phyloP scores from a whole-genome alignment of 2,113 vertebrate species.

The Miniopterus natalensis region DNA sequence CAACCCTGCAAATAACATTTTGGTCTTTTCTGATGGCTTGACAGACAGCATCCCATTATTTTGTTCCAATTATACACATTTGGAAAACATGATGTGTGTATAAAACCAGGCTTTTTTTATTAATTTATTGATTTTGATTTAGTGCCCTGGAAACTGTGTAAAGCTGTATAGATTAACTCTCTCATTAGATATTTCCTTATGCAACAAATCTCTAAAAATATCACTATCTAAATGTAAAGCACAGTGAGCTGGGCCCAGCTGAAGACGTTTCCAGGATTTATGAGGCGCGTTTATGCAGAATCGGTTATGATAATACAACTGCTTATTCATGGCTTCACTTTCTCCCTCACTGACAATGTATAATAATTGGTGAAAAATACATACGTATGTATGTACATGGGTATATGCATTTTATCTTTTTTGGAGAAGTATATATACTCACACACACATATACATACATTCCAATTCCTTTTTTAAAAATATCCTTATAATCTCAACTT shows the following conservation, averaged over 20 bases:
- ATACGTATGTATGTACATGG: background rate
- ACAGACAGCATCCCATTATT: background rate
- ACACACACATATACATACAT: background rate
- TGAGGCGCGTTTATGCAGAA: conserved; percentile 9
- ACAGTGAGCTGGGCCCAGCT: background rate
- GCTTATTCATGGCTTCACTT: background rate
- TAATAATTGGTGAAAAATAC: background rate
- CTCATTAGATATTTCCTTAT: background rate
- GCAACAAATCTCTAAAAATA: conserved; percentile 40
- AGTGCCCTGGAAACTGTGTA: conserved; percentile 19
- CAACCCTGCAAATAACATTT: conserved; percentile 1
- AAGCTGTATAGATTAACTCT: background rate
- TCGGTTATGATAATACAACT: background rate
- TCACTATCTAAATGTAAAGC: background rate
- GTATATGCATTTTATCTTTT: background rate
- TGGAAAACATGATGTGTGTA: background rate
- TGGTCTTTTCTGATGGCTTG: background rate
- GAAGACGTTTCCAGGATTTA: background rate
- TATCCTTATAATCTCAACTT: background rate
- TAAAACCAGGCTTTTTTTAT: conserved; percentile 1
- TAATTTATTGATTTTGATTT: conserved; percentile 43
- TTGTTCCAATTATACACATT: background rate
- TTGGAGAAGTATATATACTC: background rate
- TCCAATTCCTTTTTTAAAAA: background rate
- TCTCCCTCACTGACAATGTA: background rate